Base-by-base conservation (phyloP, 2,797 vertebrate species). In the Furcifer pardalis region DNA sequence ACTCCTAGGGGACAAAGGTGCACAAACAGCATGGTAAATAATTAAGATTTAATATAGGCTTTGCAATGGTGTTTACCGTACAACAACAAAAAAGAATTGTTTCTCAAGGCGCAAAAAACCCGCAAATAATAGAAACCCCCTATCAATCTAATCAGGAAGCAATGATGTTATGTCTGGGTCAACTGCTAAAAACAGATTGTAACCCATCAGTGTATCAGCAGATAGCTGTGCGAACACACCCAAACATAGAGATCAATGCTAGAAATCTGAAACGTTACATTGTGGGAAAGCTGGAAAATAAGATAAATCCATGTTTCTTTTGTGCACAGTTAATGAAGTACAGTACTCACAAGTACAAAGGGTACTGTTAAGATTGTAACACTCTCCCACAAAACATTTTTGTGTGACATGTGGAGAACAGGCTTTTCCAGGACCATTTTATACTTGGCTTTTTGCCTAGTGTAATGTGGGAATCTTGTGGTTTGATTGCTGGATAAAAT, bases 1-100 rank as follows among this genome's bases (percentile, higher is more conserved):
- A 93, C 95, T 97, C 97, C 95, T 95, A 85, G 94, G 97, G 97
- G 97, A 99, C 98, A 98, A 97, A 98, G 97, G 97, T 98, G 98
- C 95, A 92, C 95, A 96, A 97, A 98, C 95, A 95, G 91, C 96
- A 95, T 91, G 97, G 97, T 98, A 98, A 98, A 98, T 98, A 98
- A 97, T 96, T 94, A 95, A 97, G 97, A 98, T 98, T 98, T 98
- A 98, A 96, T 96, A 96, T 96, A 94, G 97, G 95, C 96, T 94
- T 96, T 96, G 95, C 96, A 95, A 93, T 95, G 96, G 94, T 98
- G 97, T 98, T 98, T 98, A 97, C 95, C 95, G 95, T 96, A 93
- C 95, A 96, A 94, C 95, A 94, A 96, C 94, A 96, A 96, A 97
- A 97, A 96, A 94, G 95, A 95, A 97, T 98, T 98, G 98, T 98